These are phyloP conservation scores for Beroe ovata DNA, from an alignment of 37 sponge, comb jelly and placozoan genomes.

Conservation along the genomic window DNA sequence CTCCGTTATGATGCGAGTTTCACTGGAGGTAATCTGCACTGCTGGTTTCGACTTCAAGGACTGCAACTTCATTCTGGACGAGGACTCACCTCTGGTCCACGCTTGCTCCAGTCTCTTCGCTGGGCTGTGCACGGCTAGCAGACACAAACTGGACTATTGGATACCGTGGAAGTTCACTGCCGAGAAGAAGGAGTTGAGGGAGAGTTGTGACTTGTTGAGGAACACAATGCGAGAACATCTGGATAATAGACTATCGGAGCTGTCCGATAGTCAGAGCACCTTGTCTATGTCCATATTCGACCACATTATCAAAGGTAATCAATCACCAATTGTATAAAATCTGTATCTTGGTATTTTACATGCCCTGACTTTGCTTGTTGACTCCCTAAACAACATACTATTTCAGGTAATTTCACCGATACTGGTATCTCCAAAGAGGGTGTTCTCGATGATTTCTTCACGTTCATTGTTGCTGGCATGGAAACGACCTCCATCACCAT, in stretches of 20 bases:
- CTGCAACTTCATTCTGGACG: neutral
- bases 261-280: neutral
- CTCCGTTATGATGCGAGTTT: neutral
- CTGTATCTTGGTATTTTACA: too few relatives aligned
- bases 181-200: conserved; percentile 1
- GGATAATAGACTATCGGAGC: neutral
- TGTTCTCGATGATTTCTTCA: conserved; percentile 68
- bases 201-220: neutral
- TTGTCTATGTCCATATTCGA: neutral
- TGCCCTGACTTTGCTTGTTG: too few relatives aligned
- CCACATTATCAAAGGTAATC: conserved; percentile 4
- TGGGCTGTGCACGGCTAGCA: neutral
- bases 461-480: conserved; percentile 82
- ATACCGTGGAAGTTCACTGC: conserved; percentile 1
- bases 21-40: conserved; percentile 6
- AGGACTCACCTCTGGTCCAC: neutral
- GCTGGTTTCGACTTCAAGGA: neutral
- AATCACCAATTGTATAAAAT: too few relatives aligned
- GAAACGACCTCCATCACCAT: conserved; percentile 77
- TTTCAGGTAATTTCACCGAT: neutral
- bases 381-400: too few relatives aligned
- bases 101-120: neutral
- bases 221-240: neutral
- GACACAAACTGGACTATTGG: neutral
- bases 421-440: conserved; percentile 36